Evolutionary conservation across 2,888 invertebrate genomes (phyloP).

Genomic region (Trachelus stipa): DNA sequence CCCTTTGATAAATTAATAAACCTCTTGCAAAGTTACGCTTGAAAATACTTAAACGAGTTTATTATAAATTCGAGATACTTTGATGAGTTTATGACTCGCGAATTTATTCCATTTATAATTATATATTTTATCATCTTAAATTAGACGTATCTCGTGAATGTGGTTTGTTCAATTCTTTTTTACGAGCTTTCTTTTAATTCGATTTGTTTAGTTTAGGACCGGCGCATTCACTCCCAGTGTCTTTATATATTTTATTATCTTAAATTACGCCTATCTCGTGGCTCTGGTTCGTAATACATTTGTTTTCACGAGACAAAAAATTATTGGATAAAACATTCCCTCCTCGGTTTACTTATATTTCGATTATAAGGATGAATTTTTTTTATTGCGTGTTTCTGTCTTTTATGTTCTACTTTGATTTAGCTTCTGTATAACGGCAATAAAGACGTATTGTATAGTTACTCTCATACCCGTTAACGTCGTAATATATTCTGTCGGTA

Average conservation of each 20-base stretch:
- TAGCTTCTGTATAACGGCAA: neutral
- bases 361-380: neutral
- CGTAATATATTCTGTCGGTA: neutral
- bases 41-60: neutral
- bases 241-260: neutral
- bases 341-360: neutral
- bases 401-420: neutral
- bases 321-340: neutral
- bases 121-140: neutral
- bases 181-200: neutral
- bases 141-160: neutral
- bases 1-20: neutral
- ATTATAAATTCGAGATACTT: neutral
- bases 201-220: neutral
- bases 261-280: neutral
- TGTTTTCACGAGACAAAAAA: neutral
- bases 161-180: too few species aligned
- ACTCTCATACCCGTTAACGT: neutral
- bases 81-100: neutral
- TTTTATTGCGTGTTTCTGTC: neutral
- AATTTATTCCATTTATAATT: neutral
- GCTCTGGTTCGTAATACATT: neutral
- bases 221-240: rapidly evolving
- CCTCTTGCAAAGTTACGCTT: neutral
- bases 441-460: neutral